phyloP scores from a whole-genome alignment of 2,888 invertebrate genomes.

The Belgica antarctica region DNA sequence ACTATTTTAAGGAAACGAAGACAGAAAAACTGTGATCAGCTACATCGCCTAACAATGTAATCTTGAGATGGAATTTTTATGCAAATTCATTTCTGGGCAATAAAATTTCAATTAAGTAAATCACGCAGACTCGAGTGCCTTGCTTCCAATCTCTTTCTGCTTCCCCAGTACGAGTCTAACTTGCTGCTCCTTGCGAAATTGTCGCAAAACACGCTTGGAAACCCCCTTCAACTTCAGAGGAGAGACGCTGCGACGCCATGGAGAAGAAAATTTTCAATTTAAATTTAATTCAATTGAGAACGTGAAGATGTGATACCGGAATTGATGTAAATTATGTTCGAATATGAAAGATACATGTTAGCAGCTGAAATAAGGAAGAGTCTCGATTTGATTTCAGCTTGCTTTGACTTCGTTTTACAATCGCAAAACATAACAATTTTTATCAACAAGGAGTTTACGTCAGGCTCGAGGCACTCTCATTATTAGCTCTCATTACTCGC shows the following conservation, averaged over 20 bases:
- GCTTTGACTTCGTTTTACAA: neutral
- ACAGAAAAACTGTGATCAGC: too few relatives aligned
- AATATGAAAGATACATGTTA: neutral
- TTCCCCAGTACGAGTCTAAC: too few relatives aligned
- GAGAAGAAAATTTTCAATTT: constrained; percentile 37
- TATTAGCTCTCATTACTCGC: neutral
- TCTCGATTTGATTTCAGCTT: neutral
- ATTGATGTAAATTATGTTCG: constrained; percentile 37
- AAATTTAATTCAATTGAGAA: constrained; percentile 41
- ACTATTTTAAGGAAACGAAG: too few relatives aligned
- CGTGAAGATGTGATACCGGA: constrained; percentile 28
- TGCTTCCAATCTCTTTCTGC: too few relatives aligned
- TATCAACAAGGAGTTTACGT: too few relatives aligned
- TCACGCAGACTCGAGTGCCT: constrained; percentile 18
- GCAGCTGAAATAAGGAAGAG: neutral
- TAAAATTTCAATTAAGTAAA: constrained; percentile 43
- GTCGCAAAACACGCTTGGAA: neutral
- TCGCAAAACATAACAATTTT: too few relatives aligned
- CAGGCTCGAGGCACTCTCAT: too few relatives aligned
- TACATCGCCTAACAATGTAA: constrained; percentile 29
- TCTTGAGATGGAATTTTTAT: constrained; percentile 41
- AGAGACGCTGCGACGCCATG: neutral
- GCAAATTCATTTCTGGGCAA: constrained; percentile 34
- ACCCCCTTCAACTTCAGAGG: neutral
- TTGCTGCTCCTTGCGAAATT: too few relatives aligned